Conservation (phyloP, 2,797 vertebrate genomes). For the Premnoplex brunnescens region DNA sequence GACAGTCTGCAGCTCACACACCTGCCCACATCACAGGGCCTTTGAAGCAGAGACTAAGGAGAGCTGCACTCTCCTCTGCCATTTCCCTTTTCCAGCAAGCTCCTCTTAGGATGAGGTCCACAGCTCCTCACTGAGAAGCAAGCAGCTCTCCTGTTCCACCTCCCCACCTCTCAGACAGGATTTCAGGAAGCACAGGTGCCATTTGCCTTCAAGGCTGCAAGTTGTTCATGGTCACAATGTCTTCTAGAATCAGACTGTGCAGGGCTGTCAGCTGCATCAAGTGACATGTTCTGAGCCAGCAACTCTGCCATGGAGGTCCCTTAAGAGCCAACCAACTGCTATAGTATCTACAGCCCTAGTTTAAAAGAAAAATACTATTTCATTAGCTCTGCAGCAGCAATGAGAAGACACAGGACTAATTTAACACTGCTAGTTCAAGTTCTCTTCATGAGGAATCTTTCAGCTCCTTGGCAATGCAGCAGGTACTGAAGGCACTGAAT, state of each 20-base stretch:
- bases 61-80: background rate
- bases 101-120: background rate
- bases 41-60: background rate
- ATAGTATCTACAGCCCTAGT: background rate
- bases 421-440: background rate
- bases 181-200: background rate
- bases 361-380: background rate
- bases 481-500: rapidly evolving
- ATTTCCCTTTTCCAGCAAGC: background rate
- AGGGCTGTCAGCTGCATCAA: background rate
- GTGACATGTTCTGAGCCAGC: background rate
- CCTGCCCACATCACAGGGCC: background rate
- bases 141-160: background rate
- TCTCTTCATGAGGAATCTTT: background rate
- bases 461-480: background rate
- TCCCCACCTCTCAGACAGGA: background rate
- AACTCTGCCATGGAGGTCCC: background rate
- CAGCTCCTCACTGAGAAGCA: background rate
- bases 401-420: background rate
- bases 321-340: background rate
- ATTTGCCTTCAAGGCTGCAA: background rate
- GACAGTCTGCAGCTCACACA: background rate
- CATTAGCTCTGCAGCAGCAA: background rate
- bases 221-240: background rate
- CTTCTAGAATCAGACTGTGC: background rate